These are phyloP conservation scores for Campoletis sonorensis DNA, from an alignment of 1,140 invertebrate species.

Conservation along the genomic window DNA sequence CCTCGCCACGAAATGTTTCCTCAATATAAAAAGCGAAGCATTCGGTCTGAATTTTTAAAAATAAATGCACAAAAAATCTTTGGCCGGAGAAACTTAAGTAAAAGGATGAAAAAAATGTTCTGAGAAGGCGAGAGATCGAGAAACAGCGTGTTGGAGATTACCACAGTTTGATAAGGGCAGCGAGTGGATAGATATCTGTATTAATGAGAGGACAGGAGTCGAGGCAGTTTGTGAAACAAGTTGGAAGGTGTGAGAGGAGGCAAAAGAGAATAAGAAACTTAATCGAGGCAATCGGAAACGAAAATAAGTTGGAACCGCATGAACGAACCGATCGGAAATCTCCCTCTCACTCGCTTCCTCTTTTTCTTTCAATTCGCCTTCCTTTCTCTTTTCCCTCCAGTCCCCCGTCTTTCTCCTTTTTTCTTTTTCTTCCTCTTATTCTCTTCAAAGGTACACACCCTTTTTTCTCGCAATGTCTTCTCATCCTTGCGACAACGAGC, in stretches of 20 bases:
- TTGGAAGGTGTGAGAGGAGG: neutral
- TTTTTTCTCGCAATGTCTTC: slow-evolving; percentile 57
- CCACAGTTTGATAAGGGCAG: slow-evolving; percentile 60
- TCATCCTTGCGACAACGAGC: slow-evolving; percentile 38
- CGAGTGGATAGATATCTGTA: slow-evolving; percentile 72
- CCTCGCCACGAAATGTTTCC: too few relatives aligned
- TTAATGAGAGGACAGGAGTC: slow-evolving; percentile 63
- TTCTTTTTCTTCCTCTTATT: neutral
- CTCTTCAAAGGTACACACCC: slow-evolving; percentile 34
- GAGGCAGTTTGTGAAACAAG: slow-evolving; percentile 39
- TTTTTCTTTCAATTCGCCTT: too few relatives aligned
- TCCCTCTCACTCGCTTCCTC: neutral
- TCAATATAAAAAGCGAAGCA: neutral
- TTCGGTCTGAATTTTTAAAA: too few relatives aligned
- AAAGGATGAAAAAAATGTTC: neutral
- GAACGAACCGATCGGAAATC: slow-evolving; percentile 28
- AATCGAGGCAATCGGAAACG: neutral
- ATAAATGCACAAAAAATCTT: neutral
- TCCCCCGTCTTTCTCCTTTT: neutral
- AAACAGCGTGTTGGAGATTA: slow-evolving; percentile 66
- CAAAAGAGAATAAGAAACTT: slow-evolving; percentile 10
- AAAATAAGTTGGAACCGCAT: slow-evolving; percentile 23
- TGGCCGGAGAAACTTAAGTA: neutral
- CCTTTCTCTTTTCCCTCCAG: neutral
- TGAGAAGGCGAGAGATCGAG: slow-evolving; percentile 49